Evolutionary conservation across 37 sponge, comb jelly and placozoan genomes (phyloP).

Genomic region (Oscarella lobularis): DNA sequence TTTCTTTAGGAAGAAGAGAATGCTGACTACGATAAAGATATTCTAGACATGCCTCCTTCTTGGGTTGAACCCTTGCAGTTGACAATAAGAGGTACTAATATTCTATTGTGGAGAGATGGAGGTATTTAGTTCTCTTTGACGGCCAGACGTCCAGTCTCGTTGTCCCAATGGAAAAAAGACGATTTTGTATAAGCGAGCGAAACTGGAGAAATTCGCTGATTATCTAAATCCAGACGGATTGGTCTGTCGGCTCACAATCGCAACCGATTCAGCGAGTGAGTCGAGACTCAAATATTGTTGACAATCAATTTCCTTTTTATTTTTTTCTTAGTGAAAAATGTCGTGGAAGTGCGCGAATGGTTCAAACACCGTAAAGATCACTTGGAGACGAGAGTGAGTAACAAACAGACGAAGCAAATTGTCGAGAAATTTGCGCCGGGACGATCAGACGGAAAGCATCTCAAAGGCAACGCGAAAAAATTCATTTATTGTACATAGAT

Average conservation of each 20-base stretch:
- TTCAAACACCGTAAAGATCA: constrained; percentile 62
- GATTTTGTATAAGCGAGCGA: constrained; percentile 70
- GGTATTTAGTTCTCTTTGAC: not conserved
- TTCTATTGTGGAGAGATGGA: constrained; percentile 2
- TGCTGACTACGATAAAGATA: constrained; percentile 26
- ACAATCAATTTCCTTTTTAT: not conserved
- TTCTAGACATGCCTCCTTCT: constrained; percentile 71
- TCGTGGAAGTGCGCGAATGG: constrained; percentile 38
- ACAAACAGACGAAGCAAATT: constrained; percentile 29
- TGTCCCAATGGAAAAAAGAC: constrained; percentile 80
- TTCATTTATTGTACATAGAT: no score
- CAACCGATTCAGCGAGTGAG: no score
- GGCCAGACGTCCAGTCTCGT: constrained; percentile 63
- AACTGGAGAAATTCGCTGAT: constrained; percentile 84
- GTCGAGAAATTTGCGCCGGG: constrained; percentile 58
- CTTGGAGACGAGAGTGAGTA: constrained; percentile 31
- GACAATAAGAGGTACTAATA: constrained; percentile 36
- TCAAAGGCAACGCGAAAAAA: constrained; percentile 25
- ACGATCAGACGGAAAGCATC: constrained; percentile 10
- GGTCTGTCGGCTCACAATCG: constrained; percentile 49
- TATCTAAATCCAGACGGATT: constrained; percentile 86
- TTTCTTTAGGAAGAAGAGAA: constrained; percentile 19
- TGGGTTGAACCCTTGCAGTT: constrained; percentile 62
- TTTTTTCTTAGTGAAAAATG: constrained; percentile 28
- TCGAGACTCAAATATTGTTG: no score